Evolutionary conservation across 2,888 invertebrate genomes (phyloP), one percentile per base, ranked within the genome.

Genomic region (Drosophila multiciliata): DNA sequence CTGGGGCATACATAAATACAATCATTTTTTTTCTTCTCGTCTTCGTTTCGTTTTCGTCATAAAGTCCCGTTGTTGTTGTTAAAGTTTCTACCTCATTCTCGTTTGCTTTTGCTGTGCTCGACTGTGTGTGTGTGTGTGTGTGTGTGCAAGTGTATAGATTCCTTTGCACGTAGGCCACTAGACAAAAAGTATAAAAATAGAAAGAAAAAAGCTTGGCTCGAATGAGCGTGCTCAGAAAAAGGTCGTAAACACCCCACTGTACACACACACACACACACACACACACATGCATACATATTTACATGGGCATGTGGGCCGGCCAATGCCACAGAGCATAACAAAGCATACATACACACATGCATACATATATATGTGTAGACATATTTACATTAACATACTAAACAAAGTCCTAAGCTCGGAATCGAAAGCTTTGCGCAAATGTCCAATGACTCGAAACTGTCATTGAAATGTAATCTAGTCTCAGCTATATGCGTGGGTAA

Each of bases 31-130:
- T 62, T 69, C 71, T 57, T 68, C 75, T 76, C 66, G 73, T 57
- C 57, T 89, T 89, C 87, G 79, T 87, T 89, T 83, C 87, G 87
- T 76, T 84, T 88, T 89, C 73, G 85, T 85, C 85, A 89, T 89
- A 87, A 89, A 89, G 85, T 85, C 87, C 85, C 85, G 85, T 85
- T 85, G 89, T 88, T 89, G 78, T 61, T 77, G 61, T 45, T 80
- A 57, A 53, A 38, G 32, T 65, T 77, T 86, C 70, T 80, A 80
- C 49, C 73, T 73, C 73, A 75, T 72, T 80, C 80, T 70, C 63
- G 61, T 66, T 79, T 61, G 54, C 83, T 82, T 80, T 73, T 80
- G 38, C 54, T 35, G 36, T 54, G 15, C 6, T 17, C 23, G 26
- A n/a, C n/a, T 53, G 23, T 53, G 53, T 33, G 8, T 35, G 8